Evolutionary conservation across 1,140 invertebrate species (phyloP).

Genomic region (Leucophenga varia): DNA sequence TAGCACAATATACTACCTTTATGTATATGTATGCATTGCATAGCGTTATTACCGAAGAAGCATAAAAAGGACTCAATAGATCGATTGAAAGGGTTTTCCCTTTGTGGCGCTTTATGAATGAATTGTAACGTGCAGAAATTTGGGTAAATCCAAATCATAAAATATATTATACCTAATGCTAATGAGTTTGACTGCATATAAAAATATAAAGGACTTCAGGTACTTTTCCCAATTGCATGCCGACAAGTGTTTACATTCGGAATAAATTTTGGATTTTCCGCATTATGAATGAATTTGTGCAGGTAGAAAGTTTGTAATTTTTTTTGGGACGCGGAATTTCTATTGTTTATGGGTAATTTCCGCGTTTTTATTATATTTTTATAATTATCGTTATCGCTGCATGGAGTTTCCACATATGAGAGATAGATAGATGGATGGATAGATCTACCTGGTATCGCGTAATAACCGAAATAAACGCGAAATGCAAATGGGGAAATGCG

Average conservation of each 20-base stretch:
- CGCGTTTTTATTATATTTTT: not conserved
- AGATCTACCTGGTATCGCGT: too few species aligned
- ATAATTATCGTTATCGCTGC: too few species aligned
- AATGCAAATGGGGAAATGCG: constrained; percentile 27
- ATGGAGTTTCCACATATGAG: constrained; percentile 14
- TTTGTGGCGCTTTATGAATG: constrained; percentile 31
- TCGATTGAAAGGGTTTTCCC: constrained; percentile 37
- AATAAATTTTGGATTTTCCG: constrained; percentile 20
- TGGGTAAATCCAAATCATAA: constrained; percentile 6
- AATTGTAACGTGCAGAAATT: constrained; percentile 15
- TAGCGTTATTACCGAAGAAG: not conserved
- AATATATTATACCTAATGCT: constrained; percentile 33
- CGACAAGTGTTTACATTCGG: constrained; percentile 28
- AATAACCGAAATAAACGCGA: constrained; percentile 38
- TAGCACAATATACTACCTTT: constrained; percentile 1
- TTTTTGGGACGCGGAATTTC: too few species aligned
- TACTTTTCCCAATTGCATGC: constrained; percentile 8
- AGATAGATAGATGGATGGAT: constrained; percentile 35
- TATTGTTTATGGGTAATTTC: constrained; percentile 30
- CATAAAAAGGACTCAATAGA: too few species aligned
- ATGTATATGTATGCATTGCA: not conserved
- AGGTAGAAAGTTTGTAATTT: too few species aligned
- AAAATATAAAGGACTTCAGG: constrained; percentile 12
- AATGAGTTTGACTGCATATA: constrained; percentile 38
- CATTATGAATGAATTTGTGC: constrained; percentile 34